A percentile compares a stretch with the other conserved stretches of the same genome.
These are phyloP conservation scores for Tor tambroides DNA, from an alignment of 2,113 vertebrate genomes.

Conservation along the genomic window DNA sequence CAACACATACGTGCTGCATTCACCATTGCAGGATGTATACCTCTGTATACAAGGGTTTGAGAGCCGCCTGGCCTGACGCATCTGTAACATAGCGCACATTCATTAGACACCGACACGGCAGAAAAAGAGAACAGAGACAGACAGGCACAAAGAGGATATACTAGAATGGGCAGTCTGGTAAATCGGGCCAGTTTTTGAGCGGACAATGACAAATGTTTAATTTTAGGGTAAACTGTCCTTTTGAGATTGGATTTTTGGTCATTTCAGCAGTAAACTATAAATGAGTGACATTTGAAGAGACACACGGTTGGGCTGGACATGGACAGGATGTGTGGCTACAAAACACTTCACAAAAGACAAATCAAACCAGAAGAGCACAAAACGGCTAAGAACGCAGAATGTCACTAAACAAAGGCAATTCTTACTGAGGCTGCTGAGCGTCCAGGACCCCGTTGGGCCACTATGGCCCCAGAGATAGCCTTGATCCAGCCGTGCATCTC, in stretches of 20 bases:
- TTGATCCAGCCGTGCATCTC: slow-evolving; percentile 99
- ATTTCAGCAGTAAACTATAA: background rate
- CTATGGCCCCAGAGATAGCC: slow-evolving; percentile 93
- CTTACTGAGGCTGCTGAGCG: slow-evolving; percentile 88
- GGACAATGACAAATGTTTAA: background rate
- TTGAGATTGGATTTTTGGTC: background rate
- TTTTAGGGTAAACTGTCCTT: background rate
- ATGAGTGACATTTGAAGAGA: background rate
- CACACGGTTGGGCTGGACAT: background rate
- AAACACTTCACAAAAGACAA: background rate
- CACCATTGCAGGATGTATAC: slow-evolving; percentile 91
- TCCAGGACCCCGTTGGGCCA: slow-evolving; percentile 91
- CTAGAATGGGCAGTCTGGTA: background rate
- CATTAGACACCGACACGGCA: slow-evolving; percentile 72
- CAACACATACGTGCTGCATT: slow-evolving; percentile 88
- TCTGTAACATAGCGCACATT: slow-evolving; percentile 94
- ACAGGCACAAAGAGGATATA: background rate
- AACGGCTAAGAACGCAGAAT: background rate
- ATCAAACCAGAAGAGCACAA: background rate
- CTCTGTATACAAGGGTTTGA: slow-evolving; percentile 98
- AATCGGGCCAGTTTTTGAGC: background rate
- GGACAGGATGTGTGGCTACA: background rate
- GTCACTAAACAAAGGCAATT: slow-evolving; percentile 46
- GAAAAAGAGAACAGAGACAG: background rate
- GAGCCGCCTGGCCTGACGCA: slow-evolving; percentile 94